A percentile compares a stretch with the other conserved stretches of the same genome.
These are phyloP conservation scores for Platycheirus rosarum DNA, from an alignment of 2,888 invertebrate species.

Conservation along the genomic window DNA sequence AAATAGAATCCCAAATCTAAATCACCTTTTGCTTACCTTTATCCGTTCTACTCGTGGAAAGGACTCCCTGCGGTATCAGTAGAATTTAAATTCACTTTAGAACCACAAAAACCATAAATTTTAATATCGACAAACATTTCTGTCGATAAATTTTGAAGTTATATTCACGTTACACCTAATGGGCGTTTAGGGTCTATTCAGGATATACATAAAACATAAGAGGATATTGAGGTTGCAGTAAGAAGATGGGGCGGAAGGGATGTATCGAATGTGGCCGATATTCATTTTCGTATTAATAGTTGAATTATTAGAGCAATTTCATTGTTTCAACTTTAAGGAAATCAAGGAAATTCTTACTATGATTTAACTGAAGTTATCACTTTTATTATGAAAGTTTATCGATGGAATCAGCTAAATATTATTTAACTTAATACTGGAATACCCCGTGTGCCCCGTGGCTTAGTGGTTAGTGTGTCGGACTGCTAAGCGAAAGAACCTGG, in stretches of 20 bases:
- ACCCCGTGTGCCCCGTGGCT: too few species aligned
- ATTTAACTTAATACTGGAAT: too few species aligned
- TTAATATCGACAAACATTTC: constrained; percentile 66
- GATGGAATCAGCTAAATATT: too few species aligned
- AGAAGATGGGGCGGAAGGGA: neutral
- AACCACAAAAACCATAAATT: constrained; percentile 62
- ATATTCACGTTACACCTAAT: constrained; percentile 60
- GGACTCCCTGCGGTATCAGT: constrained; percentile 49
- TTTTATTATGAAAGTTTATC: too few species aligned
- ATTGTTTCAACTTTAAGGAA: constrained; percentile 12
- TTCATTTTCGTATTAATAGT: constrained; percentile 1
- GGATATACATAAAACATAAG: neutral
- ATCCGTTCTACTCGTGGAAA: neutral
- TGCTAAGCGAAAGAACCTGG: too few species aligned
- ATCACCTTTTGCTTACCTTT: constrained; percentile 43
- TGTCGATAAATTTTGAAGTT: constrained; percentile 68
- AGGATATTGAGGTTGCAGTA: neutral
- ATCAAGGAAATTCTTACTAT: constrained; percentile 4
- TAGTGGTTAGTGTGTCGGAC: too few species aligned
- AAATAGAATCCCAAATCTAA: constrained; percentile 43
- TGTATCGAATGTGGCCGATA: neutral
- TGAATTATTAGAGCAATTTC: constrained; percentile 3
- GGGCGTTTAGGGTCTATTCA: constrained; percentile 50
- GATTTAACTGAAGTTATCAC: neutral
- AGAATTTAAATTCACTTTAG: constrained; percentile 66